phyloP scores from a whole-genome alignment of 2,888 invertebrate species.

The Tachystola acroxantha region DNA sequence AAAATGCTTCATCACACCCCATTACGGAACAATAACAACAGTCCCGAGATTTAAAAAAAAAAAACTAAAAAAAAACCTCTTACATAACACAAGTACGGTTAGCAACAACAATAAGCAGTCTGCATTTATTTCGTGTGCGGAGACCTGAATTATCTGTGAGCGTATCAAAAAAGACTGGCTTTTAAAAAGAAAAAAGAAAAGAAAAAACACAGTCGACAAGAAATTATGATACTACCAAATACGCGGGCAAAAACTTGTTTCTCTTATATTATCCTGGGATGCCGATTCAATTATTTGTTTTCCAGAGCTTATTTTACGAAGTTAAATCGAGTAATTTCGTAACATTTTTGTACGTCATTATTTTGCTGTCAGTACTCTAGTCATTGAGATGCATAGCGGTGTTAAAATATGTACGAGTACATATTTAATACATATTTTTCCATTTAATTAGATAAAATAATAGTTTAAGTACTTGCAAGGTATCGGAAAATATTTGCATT shows the following conservation, averaged over 20 bases:
- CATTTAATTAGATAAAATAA: too few relatives aligned
- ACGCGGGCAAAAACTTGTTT: constrained; percentile 58
- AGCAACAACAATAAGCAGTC: constrained; percentile 36
- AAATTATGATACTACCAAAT: constrained; percentile 74
- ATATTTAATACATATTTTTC: too few relatives aligned
- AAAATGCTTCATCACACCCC: constrained; percentile 51
- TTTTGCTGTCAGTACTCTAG: too few relatives aligned
- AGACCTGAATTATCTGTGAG: constrained; percentile 51
- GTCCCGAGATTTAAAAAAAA: constrained; percentile 26
- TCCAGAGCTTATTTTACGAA: too few relatives aligned
- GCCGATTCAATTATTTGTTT: constrained; percentile 29
- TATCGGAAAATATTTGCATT: too few relatives aligned
- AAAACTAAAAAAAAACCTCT: constrained; percentile 21
- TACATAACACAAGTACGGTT: constrained; percentile 22
- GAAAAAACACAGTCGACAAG: constrained; percentile 45
- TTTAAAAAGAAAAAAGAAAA: constrained; percentile 20
- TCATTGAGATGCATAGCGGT: too few relatives aligned
- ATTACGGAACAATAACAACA: constrained; percentile 48
- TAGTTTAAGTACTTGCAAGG: too few relatives aligned
- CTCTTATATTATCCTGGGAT: constrained; percentile 29
- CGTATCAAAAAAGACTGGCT: constrained; percentile 54
- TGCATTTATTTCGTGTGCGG: constrained; percentile 49
- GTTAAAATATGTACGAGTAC: too few relatives aligned
- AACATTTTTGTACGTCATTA: too few relatives aligned
- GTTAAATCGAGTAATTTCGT: too few relatives aligned